A percentile compares a stretch with the other conserved stretches of the same genome.
Conservation (phyloP, 2,888 invertebrate species). For the Synergus laeviventris region DNA sequence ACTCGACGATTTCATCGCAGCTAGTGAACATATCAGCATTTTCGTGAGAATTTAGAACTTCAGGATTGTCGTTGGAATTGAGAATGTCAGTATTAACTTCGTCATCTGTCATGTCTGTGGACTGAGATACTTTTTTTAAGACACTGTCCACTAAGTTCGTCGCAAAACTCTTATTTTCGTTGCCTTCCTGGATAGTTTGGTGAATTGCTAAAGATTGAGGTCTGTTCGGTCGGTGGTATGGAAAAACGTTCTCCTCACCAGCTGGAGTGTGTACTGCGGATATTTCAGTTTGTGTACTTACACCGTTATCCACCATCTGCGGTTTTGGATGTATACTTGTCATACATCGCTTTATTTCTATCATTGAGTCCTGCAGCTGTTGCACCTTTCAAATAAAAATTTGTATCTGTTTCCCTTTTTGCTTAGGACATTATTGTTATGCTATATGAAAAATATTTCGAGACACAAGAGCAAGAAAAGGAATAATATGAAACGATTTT, state of each 20-base stretch:
- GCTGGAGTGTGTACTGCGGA: conserved; percentile 85
- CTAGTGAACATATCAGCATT: conserved; percentile 71
- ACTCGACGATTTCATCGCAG: conserved; percentile 68
- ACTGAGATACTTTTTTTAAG: conserved; percentile 70
- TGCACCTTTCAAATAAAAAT: conserved; percentile 79
- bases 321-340: conserved; percentile 72
- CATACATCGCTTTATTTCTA: conserved; percentile 85
- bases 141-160: conserved; percentile 65
- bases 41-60: conserved; percentile 61
- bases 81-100: conserved; percentile 72
- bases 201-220: conserved; percentile 71
- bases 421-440: background rate
- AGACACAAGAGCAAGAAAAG: too few species aligned
- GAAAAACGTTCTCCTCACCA: conserved; percentile 75
- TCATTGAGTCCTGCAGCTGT: conserved; percentile 87
- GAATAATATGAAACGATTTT: too few species aligned
- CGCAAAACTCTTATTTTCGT: conserved; percentile 66
- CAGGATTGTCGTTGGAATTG: conserved; percentile 71
- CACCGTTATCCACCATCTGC: conserved; percentile 75
- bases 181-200: conserved; percentile 71
- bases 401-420: background rate
- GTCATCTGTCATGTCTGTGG: conserved; percentile 71
- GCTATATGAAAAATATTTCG: background rate
- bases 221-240: conserved; percentile 70
- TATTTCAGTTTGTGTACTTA: conserved; percentile 88